Conservation (phyloP, 2,113 vertebrate genomes). For the Lophura nycthemera region DNA sequence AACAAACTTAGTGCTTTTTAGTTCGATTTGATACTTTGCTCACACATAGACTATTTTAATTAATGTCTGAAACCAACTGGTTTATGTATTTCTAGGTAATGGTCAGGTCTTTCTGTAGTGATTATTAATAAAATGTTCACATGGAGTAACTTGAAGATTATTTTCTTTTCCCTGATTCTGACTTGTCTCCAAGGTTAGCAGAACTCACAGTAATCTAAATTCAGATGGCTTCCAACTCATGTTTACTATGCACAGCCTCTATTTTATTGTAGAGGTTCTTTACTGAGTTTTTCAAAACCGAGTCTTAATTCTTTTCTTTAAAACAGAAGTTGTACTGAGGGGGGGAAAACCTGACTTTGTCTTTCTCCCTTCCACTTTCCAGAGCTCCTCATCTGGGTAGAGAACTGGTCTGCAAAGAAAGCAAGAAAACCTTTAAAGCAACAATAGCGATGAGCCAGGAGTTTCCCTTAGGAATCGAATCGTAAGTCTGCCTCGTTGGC, state of each 20-base stretch:
- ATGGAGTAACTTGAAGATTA: background rate
- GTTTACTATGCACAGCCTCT: background rate
- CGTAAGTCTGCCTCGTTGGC: constrained; percentile 82
- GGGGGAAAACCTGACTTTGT: background rate
- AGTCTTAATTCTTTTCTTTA: background rate
- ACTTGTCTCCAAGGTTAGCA: background rate
- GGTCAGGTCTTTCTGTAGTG: background rate
- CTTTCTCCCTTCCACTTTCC: background rate
- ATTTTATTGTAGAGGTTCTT: background rate
- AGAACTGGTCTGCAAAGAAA: constrained; percentile 98
- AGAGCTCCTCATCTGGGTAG: constrained; percentile 96
- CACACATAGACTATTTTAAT: background rate
- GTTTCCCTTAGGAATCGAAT: constrained; percentile 95
- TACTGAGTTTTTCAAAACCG: background rate
- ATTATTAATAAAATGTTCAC: background rate
- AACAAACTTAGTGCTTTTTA: background rate
- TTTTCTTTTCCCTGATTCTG: rapidly evolving
- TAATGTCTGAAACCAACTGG: background rate
- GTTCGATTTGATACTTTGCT: background rate
- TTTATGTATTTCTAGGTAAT: background rate
- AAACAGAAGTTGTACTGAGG: background rate
- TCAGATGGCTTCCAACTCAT: background rate
- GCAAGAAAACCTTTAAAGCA: constrained; percentile 99
- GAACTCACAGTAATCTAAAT: background rate
- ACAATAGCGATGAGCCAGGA: constrained; percentile 99